These are phyloP conservation scores for Chionomys nivalis DNA, from an alignment of 2,113 vertebrate species.

Conservation along the genomic window DNA sequence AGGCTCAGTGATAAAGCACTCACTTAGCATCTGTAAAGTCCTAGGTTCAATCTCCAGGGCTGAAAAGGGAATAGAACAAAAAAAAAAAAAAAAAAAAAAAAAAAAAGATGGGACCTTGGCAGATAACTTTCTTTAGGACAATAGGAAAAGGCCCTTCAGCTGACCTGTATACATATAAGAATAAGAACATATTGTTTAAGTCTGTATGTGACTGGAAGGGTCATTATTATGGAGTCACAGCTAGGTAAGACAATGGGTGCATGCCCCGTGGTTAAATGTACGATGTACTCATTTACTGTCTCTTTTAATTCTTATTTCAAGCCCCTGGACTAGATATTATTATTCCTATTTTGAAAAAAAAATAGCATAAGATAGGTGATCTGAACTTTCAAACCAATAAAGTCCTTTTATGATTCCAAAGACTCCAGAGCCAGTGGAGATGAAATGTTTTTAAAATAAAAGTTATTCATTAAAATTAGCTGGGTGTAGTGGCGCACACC, in stretches of 20 bases:
- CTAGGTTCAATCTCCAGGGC: not conserved
- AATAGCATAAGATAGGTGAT: not conserved
- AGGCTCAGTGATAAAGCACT: not conserved
- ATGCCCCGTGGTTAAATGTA: not conserved
- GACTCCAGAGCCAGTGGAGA: not conserved
- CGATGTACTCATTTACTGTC: not conserved
- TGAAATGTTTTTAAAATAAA: not conserved
- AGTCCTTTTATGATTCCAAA: not conserved
- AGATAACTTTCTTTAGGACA: not conserved
- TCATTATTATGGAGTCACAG: not conserved
- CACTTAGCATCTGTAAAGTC: not conserved
- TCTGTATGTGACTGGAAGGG: not conserved
- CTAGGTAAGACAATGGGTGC: not conserved
- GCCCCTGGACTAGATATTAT: not conserved
- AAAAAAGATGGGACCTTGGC: not conserved
- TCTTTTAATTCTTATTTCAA: not conserved
- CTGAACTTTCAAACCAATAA: not conserved
- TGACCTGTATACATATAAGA: not conserved
- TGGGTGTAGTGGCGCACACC: not conserved
- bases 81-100: not conserved
- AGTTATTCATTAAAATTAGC: not conserved
- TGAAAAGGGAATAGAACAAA: not conserved
- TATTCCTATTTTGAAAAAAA: constrained; percentile 21
- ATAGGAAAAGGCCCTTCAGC: not conserved
- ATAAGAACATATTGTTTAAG: not conserved